Conservation (phyloP, 1,140 invertebrate species). For the Nasonia longicornis region DNA sequence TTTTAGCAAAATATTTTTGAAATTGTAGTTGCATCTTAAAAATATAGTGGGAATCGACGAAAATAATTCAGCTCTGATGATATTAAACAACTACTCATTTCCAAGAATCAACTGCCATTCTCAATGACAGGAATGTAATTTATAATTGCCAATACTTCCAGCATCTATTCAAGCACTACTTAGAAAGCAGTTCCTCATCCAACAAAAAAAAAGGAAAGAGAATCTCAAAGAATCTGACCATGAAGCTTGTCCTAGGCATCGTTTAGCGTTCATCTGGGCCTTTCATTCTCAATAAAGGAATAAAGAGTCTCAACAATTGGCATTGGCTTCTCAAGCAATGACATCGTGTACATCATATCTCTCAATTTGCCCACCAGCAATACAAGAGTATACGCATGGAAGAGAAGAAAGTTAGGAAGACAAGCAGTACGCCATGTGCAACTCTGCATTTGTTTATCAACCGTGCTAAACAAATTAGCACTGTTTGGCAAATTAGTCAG, state of each 20-base stretch:
- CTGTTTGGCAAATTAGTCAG: too few relatives aligned
- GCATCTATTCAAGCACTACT: conserved; percentile 22
- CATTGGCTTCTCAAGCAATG: neutral
- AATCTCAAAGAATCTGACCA: conserved; percentile 25
- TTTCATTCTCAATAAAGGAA: conserved; percentile 40
- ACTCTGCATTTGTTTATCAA: too few relatives aligned
- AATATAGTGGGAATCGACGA: neutral
- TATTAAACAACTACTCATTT: neutral
- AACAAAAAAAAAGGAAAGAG: conserved; percentile 3
- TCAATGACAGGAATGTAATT: conserved; percentile 9
- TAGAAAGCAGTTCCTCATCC: conserved; percentile 2
- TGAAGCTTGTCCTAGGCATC: conserved; percentile 34
- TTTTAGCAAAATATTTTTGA: neutral
- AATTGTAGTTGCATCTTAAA: neutral
- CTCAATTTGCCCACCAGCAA: neutral
- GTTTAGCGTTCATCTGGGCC: conserved; percentile 10
- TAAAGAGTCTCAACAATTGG: conserved; percentile 26
- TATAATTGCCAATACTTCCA: conserved; percentile 6
- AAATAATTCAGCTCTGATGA: neutral
- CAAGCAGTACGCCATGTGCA: too few relatives aligned
- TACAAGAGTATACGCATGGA: too few relatives aligned
- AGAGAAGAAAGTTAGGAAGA: too few relatives aligned
- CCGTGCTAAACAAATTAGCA: neutral
- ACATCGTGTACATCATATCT: neutral
- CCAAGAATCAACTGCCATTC: neutral